A percentile compares a stretch with the other conserved stretches of the same genome.
phyloP scores from a whole-genome alignment of 2,113 vertebrate species.

The Pelodiscus sinensis region DNA sequence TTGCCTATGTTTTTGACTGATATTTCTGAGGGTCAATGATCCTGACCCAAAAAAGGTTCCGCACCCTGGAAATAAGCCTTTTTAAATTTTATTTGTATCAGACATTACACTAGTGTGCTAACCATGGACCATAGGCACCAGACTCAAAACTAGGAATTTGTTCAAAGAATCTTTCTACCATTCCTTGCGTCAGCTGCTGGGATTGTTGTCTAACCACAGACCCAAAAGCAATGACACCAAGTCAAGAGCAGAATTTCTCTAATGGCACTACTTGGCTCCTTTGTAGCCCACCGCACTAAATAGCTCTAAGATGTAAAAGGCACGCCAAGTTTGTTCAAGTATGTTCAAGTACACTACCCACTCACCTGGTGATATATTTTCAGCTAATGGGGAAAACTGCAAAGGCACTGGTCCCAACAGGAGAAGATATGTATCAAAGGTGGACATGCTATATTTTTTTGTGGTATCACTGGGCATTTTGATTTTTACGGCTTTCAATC shows the following conservation, averaged over 20 bases:
- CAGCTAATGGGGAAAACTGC: fast-evolving
- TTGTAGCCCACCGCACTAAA: too few species aligned
- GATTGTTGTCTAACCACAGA: background rate
- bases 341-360: too few species aligned
- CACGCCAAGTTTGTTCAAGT: too few species aligned
- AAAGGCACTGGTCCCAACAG: background rate
- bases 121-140: background rate
- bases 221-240: background rate
- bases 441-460: fast-evolving
- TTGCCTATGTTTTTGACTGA: too few species aligned
- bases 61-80: background rate
- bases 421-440: too few species aligned
- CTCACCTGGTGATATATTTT: fast-evolving
- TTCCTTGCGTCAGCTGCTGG: fast-evolving
- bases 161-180: background rate
- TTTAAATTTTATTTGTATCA: background rate
- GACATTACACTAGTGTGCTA: background rate
- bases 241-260: fast-evolving
- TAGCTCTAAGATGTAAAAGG: fast-evolving
- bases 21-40: background rate
- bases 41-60: background rate
- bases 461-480: fast-evolving
- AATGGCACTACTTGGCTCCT: fast-evolving
- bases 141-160: background rate
- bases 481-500: too few species aligned